These are phyloP conservation scores for Ceyx erithaca DNA, from an alignment of 2,797 vertebrate genomes.

Conservation along the genomic window DNA sequence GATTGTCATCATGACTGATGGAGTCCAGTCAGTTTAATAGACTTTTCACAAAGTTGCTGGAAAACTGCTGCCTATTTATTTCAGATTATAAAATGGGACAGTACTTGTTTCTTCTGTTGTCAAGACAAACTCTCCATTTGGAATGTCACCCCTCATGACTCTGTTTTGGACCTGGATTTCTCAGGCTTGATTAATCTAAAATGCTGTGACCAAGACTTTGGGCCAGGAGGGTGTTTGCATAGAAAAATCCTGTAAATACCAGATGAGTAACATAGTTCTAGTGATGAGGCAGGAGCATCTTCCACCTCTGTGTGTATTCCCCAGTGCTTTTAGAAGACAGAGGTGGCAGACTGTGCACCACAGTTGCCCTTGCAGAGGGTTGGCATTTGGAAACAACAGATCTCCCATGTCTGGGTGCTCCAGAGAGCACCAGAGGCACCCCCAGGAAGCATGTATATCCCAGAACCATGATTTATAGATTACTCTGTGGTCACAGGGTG, in stretches of 20 bases:
- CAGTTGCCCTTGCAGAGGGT: background rate
- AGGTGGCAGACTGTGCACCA: background rate
- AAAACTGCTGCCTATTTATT: slow-evolving; percentile 23
- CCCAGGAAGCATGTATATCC: background rate
- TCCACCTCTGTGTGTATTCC: background rate
- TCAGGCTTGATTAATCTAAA: background rate
- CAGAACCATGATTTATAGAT: background rate
- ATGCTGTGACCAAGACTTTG: background rate
- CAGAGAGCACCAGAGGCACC: background rate
- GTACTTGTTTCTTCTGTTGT: slow-evolving; percentile 21
- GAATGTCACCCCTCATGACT: background rate
- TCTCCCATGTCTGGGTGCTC: background rate
- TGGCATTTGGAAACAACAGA: background rate
- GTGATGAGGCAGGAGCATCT: background rate
- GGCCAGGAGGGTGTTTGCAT: background rate
- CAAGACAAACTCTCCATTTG: background rate
- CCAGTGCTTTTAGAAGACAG: background rate
- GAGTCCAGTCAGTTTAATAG: slow-evolving; percentile 43
- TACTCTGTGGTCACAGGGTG: background rate
- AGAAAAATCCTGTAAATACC: background rate
- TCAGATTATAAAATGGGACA: background rate
- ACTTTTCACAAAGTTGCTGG: slow-evolving; percentile 37
- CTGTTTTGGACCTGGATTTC: background rate
- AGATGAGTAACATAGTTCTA: background rate
- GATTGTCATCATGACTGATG: slow-evolving; percentile 52